Conservation (phyloP, 2,797 vertebrate genomes). For the Melanotaenia maccullochi region DNA sequence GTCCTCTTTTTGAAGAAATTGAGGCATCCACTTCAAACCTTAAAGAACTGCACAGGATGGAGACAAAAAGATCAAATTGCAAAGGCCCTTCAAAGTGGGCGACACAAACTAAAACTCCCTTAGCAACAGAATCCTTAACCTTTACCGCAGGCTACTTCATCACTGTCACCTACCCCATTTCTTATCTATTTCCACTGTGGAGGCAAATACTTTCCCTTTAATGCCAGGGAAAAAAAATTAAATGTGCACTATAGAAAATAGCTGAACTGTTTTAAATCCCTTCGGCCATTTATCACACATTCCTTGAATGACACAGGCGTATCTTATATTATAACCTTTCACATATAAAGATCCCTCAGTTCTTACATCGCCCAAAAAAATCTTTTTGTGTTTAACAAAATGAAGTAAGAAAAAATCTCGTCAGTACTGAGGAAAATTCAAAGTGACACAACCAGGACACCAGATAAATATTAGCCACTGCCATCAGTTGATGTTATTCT, state of each 20-base stretch:
- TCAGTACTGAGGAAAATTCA: background rate
- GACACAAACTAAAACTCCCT: background rate
- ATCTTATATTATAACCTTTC: background rate
- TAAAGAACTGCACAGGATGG: background rate
- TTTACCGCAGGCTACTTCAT: background rate
- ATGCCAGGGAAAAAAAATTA: constrained; percentile 1
- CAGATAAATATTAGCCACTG: background rate
- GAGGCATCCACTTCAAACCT: background rate
- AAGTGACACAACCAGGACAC: background rate
- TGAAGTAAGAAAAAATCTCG: background rate
- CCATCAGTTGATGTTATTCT: background rate
- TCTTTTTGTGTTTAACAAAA: background rate
- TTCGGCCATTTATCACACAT: background rate
- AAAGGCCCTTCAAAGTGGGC: background rate
- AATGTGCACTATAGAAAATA: background rate
- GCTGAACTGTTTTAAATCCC: background rate
- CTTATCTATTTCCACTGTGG: background rate
- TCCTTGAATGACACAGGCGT: background rate
- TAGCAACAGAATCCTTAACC: background rate
- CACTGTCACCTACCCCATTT: constrained; percentile 1
- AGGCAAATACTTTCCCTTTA: background rate
- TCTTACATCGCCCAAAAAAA: background rate
- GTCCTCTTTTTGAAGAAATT: background rate
- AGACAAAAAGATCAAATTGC: background rate
- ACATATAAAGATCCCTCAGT: background rate